Base-by-base conservation (phyloP, 2,797 vertebrate genomes). In the Chelonia mydas region DNA sequence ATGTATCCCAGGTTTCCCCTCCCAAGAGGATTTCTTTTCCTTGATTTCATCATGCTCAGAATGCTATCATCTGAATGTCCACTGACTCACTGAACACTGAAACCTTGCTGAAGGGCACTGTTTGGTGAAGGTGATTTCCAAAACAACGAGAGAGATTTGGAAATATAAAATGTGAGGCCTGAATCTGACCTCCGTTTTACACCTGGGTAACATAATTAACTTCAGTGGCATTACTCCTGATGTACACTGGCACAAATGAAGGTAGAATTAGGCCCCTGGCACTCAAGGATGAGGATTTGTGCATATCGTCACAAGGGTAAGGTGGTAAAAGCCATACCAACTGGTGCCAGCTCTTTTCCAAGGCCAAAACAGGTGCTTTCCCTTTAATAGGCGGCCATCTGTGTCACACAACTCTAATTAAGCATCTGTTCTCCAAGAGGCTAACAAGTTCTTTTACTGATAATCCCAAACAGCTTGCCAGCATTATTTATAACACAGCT, bases 341-440 rank as follows among this genome's bases (percentile, higher is more conserved):
- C 12, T 3, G 49, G 13, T 45, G 76, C 65, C 76, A 83, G 83
- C 3, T 91, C 50, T 93, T 96, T 91, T 50, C 80, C 86, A 94
- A 96, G 81, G 81, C 92, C 90, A 50, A 93, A 97, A 90, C 0
- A 77, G 37, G 68, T 95, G 89, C 72, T 94, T 95, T 68, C 82
- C 86, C 85, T 8, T 95, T 95, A 94, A 95, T 96, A 97, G 91
- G 81, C 87, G 95, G 95, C 93, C 96, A 96, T 97, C 96, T 97
- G 96, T 97, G 94, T 86, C 92, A 94, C 89, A 92, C 90, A 81
- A 95, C 94, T 96, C 96, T 95, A 97, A 97, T 97, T 96, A 97
- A 97, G 96, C 97, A 97, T 97, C 96, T 97, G 96, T 93, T 97
- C 83, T 95, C 95, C 97, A 97, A 97, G 94, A 96, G 94, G 86